Evolutionary conservation across 2,888 invertebrate species (phyloP).

Genomic region (Drosophila lacicola): DNA sequence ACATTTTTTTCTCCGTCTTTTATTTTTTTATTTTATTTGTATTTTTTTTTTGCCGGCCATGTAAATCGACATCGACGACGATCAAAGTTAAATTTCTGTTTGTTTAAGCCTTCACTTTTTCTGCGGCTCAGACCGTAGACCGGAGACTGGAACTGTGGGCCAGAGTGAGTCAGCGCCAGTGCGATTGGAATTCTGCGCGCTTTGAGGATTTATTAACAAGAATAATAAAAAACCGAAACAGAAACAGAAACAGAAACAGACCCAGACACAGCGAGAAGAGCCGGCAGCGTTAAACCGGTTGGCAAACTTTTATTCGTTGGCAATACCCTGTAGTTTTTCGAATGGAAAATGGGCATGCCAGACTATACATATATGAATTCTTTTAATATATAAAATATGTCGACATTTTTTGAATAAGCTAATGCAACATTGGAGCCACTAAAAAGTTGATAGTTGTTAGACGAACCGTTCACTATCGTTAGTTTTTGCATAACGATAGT

Average conservation of each 20-base stretch:
- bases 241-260: conserved; percentile 50
- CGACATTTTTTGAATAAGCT: too few species aligned
- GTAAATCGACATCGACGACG: conserved; percentile 60
- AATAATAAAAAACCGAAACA: conserved; percentile 67
- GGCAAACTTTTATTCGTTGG: conserved; percentile 37
- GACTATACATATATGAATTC: neutral
- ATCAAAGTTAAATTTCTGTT: conserved; percentile 61
- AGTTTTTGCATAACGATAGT: too few species aligned
- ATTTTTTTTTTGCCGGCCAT: conserved; percentile 53
- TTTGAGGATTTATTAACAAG: conserved; percentile 82
- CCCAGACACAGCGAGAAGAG: conserved; percentile 37
- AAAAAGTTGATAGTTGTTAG: too few species aligned
- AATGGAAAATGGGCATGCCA: conserved; percentile 1
- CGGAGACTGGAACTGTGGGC: conserved; percentile 41
- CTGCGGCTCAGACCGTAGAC: conserved; percentile 20
- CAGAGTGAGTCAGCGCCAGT: conserved; percentile 65
- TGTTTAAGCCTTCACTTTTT: conserved; percentile 75
- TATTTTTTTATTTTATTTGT: conserved; percentile 10
- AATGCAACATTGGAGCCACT: too few species aligned
- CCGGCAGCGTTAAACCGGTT: conserved; percentile 57
- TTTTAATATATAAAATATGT: too few species aligned
- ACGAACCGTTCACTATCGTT: too few species aligned
- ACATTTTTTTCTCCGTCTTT: conserved; percentile 21
- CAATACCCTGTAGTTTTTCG: conserved; percentile 26
- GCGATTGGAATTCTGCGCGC: conserved; percentile 79